Percentiles rank a stretch among this genome's conserved stretches.
phyloP scores from a whole-genome alignment of 2,113 vertebrate genomes.

The Ardeotis arabs region DNA sequence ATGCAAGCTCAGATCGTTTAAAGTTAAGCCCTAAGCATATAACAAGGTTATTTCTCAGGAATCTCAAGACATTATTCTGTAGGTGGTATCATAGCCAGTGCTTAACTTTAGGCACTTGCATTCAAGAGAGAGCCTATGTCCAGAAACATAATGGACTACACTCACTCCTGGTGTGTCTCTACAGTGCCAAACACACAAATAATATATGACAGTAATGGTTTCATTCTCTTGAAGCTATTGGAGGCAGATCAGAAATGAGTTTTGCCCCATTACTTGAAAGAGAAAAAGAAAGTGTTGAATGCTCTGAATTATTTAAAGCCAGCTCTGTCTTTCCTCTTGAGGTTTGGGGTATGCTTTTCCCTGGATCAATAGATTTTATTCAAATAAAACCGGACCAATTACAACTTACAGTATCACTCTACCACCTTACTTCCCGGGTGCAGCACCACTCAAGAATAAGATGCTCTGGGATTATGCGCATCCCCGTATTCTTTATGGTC shows the following conservation, averaged over 20 bases:
- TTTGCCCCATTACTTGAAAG: slow-evolving; percentile 38
- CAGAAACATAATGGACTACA: not conserved
- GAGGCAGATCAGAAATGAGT: slow-evolving; percentile 39
- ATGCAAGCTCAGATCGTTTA: not conserved
- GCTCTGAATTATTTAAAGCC: slow-evolving; percentile 53
- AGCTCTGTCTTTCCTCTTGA: slow-evolving; percentile 13
- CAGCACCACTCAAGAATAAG: slow-evolving; percentile 7
- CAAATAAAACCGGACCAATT: slow-evolving; percentile 43
- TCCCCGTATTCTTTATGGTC: not conserved
- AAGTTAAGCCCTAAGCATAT: not conserved
- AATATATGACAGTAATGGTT: slow-evolving; percentile 56
- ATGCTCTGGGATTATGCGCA: not conserved
- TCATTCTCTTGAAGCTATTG: slow-evolving; percentile 49
- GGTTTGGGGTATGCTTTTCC: slow-evolving; percentile 16
- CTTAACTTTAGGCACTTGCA: not conserved
- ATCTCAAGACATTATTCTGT: not conserved
- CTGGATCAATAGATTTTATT: slow-evolving; percentile 57
- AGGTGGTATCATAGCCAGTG: not conserved
- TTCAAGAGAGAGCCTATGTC: not conserved
- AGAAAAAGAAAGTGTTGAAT: slow-evolving; percentile 22
- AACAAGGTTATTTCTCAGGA: not conserved
- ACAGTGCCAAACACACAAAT: slow-evolving; percentile 49
- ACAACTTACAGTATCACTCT: not conserved
- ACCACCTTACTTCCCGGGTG: not conserved
- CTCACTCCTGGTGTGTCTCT: not conserved